These are phyloP conservation scores for Procambarus virginalis DNA, from an alignment of 1,140 invertebrate genomes.

Conservation along the genomic window DNA sequence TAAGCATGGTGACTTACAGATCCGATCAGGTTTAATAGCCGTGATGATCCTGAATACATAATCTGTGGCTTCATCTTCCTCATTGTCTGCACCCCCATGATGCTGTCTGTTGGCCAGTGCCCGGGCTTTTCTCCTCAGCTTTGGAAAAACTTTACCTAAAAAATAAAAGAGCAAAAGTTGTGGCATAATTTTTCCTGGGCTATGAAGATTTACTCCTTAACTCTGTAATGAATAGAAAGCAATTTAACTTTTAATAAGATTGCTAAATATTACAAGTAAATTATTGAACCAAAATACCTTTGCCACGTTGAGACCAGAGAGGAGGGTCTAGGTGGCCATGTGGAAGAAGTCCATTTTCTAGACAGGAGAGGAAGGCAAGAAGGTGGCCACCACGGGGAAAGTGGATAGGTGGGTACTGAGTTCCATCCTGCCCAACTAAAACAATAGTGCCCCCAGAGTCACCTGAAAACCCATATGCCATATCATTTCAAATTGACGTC, in stretches of 20 bases:
- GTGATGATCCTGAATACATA: conserved; percentile 92
- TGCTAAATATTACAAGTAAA: no score
- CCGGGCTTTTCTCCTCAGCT: conserved; percentile 79
- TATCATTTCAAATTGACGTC: no score
- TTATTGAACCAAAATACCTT: conserved; percentile 76
- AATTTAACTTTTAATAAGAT: no score
- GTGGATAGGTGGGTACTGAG: conserved; percentile 92
- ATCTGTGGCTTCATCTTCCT: conserved; percentile 83
- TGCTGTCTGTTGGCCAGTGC: conserved; percentile 73
- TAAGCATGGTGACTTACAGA: conserved; percentile 77
- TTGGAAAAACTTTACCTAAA: conserved; percentile 83
- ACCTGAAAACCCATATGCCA: conserved; percentile 14
- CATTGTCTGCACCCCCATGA: conserved; percentile 72
- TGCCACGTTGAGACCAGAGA: conserved; percentile 89
- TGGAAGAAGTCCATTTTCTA: conserved; percentile 92
- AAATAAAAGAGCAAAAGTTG: neutral
- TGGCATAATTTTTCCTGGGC: neutral
- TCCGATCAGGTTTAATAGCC: conserved; percentile 84
- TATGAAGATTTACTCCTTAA: no score
- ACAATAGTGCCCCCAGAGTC: conserved; percentile 83
- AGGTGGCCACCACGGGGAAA: conserved; percentile 94
- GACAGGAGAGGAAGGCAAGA: conserved; percentile 90
- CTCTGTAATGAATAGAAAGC: no score
- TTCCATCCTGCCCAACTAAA: conserved; percentile 94
- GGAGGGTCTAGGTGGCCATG: conserved; percentile 94